These are phyloP conservation scores for Coenonympha glycerion DNA, from an alignment of 2,888 invertebrate genomes.

Conservation along the genomic window DNA sequence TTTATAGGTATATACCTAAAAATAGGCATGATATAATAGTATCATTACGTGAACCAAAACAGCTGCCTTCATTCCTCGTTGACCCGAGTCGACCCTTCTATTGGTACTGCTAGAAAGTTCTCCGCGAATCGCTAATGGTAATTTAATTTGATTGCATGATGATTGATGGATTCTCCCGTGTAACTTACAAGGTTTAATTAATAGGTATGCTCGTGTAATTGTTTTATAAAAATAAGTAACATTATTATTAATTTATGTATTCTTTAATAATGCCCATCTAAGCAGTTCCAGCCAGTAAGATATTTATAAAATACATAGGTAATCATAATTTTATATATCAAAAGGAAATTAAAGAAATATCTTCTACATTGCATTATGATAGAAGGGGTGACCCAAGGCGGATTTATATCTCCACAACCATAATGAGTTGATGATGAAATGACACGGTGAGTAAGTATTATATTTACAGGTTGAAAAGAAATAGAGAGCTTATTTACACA, in stretches of 20 bases:
- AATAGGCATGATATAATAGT: background rate
- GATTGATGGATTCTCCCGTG: background rate
- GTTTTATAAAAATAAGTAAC: background rate
- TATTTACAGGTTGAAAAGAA: too few species aligned
- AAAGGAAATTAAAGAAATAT: too few species aligned
- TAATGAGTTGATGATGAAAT: too few species aligned
- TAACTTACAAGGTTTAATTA: background rate
- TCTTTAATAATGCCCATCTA: too few species aligned
- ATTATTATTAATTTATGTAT: background rate
- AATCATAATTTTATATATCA: too few species aligned
- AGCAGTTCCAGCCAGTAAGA: too few species aligned
- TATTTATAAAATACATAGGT: too few species aligned
- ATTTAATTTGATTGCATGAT: slow-evolving; percentile 18
- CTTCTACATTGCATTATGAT: too few species aligned
- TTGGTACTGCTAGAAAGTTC: slow-evolving; percentile 53
- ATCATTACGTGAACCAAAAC: slow-evolving; percentile 27
- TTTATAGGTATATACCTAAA: too few species aligned
- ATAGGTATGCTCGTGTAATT: background rate
- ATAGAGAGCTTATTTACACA: too few species aligned
- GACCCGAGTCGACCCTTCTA: slow-evolving; percentile 44
- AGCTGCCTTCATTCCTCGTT: slow-evolving; percentile 41
- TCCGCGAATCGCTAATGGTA: slow-evolving; percentile 23
- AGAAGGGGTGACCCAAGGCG: background rate
- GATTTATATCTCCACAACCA: background rate
- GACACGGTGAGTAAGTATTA: too few species aligned